phyloP scores from a whole-genome alignment of 1,140 invertebrate genomes.

The Cydia amplana region DNA sequence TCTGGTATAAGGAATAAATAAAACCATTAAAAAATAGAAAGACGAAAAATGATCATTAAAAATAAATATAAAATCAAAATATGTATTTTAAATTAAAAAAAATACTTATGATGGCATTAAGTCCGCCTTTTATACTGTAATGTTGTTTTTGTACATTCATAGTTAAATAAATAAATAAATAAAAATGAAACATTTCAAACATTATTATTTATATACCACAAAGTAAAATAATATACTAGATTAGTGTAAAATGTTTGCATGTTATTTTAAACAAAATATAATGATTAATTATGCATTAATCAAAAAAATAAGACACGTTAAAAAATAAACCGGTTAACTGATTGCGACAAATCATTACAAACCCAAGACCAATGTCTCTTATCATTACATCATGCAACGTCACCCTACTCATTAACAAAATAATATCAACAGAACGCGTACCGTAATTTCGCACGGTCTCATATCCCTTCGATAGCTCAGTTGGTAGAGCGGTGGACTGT shows the following conservation, averaged over 20 bases:
- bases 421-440: conserved; percentile 2
- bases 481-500: conserved; percentile 70
- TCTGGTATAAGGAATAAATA: no score
- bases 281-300: neutral
- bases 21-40: no score
- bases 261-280: neutral
- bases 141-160: no score
- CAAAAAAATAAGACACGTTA: neutral
- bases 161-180: no score
- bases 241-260: neutral
- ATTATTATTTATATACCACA: no score
- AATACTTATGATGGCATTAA: no score
- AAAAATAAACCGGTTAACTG: neutral
- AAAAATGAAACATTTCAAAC: no score
- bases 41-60: no score
- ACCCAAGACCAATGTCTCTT: neutral
- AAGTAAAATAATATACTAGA: no score
- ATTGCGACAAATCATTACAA: neutral
- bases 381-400: conserved; percentile 17
- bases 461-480: conserved; percentile 63
- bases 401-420: conserved; percentile 22
- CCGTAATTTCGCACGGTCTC: conserved; percentile 38
- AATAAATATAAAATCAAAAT: no score
- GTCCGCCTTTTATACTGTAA: no score
- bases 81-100: no score